Percentiles rank a stretch among this genome's conserved stretches.
phyloP scores from a whole-genome alignment of 2,797 vertebrate species.

The Cynopterus sphinx region DNA sequence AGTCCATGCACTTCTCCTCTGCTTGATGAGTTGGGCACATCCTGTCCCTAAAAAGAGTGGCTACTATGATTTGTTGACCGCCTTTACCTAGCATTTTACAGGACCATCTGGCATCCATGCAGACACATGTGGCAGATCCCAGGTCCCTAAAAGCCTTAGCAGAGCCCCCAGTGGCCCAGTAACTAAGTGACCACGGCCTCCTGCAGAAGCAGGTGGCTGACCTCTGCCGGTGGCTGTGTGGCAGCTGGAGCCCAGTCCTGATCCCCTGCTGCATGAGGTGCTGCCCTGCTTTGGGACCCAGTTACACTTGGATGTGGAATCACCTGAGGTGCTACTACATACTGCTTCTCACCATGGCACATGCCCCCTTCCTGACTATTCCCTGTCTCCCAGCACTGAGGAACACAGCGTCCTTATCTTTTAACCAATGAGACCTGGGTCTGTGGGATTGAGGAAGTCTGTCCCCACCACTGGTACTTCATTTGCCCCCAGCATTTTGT shows the following conservation, averaged over 20 bases:
- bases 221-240: neutral
- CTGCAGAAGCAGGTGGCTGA: neutral
- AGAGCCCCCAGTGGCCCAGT: neutral
- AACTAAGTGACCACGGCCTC: neutral
- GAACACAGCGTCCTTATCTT: neutral
- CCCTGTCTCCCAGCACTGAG: neutral
- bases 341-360: neutral
- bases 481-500: too few relatives aligned
- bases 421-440: neutral
- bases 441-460: neutral
- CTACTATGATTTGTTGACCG: neutral
- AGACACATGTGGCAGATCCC: neutral
- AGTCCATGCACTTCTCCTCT: fast-evolving
- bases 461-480: neutral
- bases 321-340: neutral
- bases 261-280: too few relatives aligned
- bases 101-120: neutral
- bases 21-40: neutral
- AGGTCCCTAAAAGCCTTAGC: neutral
- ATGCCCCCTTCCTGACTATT: neutral
- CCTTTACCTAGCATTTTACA: neutral
- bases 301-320: neutral
- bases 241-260: neutral
- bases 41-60: neutral
- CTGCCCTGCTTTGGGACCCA: neutral